Evolutionary conservation across 2,888 invertebrate species (phyloP), one percentile per base, ranked within the genome.

Genomic region (Temnothorax unifasciatus): DNA sequence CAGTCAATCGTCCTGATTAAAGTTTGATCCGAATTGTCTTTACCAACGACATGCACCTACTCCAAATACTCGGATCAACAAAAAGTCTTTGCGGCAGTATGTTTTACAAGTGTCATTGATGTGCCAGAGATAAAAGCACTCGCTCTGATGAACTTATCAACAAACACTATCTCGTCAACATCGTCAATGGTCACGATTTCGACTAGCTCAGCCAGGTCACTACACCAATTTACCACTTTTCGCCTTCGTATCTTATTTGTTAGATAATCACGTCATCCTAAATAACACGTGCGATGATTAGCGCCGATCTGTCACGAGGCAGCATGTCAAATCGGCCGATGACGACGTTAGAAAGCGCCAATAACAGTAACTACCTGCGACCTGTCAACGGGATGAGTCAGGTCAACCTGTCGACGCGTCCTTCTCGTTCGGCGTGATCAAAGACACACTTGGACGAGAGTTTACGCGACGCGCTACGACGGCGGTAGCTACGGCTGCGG

Each of bases 401-500:
- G 79, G 25, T 79, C 61, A 50, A 64, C 41, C 77, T 54, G 63
- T 61, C 76, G 54, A 64, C 82, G 64, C 54, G 64, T 50, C 44
- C 79, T 54, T 34, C 77, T 52, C 82, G 77, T 50, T 38, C 41
- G 54, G 87, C 89, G 47, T 85, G 88, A 89, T 88, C 88, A 83
- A 64, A 87, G 83, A 76, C 84, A 85, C 88, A 88, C 90, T 74
- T 61, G 61, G 50, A 41, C 25, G 76, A 71, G 83, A 85, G 84
- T 79, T 81, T 85, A 85, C 90, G 82, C 90, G 88, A 85, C 88
- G 85, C 89, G 89, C 59, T 89, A 89, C 88, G 77, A 81, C 88
- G 88, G 73, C 29, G 47, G 63, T 83, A 83, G 89, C 85, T 84
- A 85, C 88, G 61, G 57, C n/a, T 52, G 47, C 63, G 25, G 82